Conservation (phyloP, 2,888 invertebrate species). For the Anoncus sp. region DNA sequence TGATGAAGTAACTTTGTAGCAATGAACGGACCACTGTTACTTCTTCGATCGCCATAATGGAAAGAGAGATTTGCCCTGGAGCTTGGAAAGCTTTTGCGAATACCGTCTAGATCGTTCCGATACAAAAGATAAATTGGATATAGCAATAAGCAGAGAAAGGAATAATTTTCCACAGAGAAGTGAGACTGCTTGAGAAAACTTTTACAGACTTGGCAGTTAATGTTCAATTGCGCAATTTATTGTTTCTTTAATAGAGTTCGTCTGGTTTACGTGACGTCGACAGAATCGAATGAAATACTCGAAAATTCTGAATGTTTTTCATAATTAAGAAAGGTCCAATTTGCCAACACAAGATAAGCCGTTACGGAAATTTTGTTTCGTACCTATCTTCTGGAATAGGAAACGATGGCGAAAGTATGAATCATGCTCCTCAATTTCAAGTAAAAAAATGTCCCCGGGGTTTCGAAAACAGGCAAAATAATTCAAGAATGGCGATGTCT, state of each 20-base stretch:
- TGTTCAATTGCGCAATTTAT: not conserved
- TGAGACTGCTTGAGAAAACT: not conserved
- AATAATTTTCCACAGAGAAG: slow-evolving; percentile 3
- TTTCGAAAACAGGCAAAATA: too few species aligned
- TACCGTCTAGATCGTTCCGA: slow-evolving; percentile 13
- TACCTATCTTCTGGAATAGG: too few species aligned
- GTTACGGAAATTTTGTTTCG: too few species aligned
- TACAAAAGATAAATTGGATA: slow-evolving; percentile 42
- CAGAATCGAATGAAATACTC: slow-evolving; percentile 5
- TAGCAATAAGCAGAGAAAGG: not conserved
- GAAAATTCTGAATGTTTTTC: too few species aligned
- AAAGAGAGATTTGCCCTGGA: slow-evolving; percentile 14
- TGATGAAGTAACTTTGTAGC: slow-evolving; percentile 48
- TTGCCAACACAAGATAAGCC: too few species aligned
- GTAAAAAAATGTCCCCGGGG: too few species aligned
- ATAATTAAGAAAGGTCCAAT: too few species aligned
- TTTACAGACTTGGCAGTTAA: slow-evolving; percentile 1
- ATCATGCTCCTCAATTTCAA: too few species aligned
- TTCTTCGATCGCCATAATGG: not conserved
- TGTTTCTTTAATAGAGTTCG: not conserved
- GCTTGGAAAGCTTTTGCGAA: slow-evolving; percentile 22
- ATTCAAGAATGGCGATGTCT: too few species aligned
- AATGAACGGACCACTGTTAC: slow-evolving; percentile 38
- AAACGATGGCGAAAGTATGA: too few species aligned
- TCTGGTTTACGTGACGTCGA: not conserved